phyloP scores from a whole-genome alignment of 2,888 invertebrate genomes.

The Patella caerulea region DNA sequence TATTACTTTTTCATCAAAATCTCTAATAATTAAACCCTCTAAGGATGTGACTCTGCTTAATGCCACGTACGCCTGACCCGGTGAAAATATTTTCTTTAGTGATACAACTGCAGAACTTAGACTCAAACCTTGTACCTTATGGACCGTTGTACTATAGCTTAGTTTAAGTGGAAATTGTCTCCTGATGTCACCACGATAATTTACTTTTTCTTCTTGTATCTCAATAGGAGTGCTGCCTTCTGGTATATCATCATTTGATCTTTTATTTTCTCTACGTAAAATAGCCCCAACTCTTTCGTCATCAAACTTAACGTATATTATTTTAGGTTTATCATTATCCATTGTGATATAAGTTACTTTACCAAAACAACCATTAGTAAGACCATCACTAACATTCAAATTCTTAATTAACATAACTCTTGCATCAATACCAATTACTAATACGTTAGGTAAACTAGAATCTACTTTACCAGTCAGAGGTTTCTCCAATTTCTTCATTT shows the following conservation, averaged over 20 bases:
- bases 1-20: constrained; percentile 24
- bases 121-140: constrained; percentile 32
- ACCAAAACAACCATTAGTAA: constrained; percentile 26
- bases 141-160: constrained; percentile 25
- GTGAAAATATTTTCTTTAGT: constrained; percentile 25
- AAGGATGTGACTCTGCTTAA: constrained; percentile 29
- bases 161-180: constrained; percentile 22
- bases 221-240: neutral
- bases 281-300: constrained; percentile 10
- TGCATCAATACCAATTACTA: constrained; percentile 16
- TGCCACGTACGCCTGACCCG: constrained; percentile 34
- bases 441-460: constrained; percentile 10
- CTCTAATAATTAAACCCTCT: constrained; percentile 22
- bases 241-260: neutral
- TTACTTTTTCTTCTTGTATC: constrained; percentile 8
- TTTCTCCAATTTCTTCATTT: constrained; percentile 5
- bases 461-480: neutral
- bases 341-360: constrained; percentile 11
- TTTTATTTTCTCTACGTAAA: neutral
- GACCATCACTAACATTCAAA: no score
- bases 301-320: constrained; percentile 18
- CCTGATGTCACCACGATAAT: constrained; percentile 2
- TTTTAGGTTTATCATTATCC: neutral
- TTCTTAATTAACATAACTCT: constrained; percentile 13
- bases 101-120: constrained; percentile 22